Percentiles rank a stretch among this genome's conserved stretches.
Evolutionary conservation across 2,797 vertebrate species (phyloP).

Genomic region (Microtus californicus): DNA sequence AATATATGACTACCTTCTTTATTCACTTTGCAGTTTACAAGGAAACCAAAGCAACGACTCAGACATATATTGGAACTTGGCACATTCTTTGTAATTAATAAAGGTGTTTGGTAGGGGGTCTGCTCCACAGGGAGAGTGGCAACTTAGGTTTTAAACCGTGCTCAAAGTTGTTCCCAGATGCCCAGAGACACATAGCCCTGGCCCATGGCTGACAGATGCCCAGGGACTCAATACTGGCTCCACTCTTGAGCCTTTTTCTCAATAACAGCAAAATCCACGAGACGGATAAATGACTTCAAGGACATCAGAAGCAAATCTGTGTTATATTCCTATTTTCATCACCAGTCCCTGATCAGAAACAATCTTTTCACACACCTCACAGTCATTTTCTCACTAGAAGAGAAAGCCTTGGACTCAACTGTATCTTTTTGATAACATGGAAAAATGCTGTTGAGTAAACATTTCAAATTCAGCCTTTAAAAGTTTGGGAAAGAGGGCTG

Average conservation of each 20-base stretch:
- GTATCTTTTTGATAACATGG: neutral
- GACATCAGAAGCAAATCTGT: neutral
- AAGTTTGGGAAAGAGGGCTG: conserved; percentile 23
- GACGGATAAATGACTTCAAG: neutral
- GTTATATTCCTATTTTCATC: neutral
- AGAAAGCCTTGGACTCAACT: neutral
- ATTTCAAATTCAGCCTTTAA: neutral
- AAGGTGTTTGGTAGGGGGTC: neutral
- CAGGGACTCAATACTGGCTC: neutral
- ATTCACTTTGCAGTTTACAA: neutral
- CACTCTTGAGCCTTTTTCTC: neutral
- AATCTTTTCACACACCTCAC: neutral
- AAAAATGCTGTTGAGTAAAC: neutral
- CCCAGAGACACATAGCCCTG: neutral
- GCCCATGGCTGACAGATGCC: too few species aligned
- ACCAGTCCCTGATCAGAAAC: neutral
- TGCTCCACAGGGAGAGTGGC: neutral
- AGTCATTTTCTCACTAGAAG: neutral
- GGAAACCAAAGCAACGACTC: neutral
- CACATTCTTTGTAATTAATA: neutral
- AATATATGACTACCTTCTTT: neutral
- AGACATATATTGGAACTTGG: neutral
- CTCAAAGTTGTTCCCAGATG: neutral
- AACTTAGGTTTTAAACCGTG: neutral
- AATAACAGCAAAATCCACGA: neutral